Percentiles rank a stretch among this genome's conserved stretches.
phyloP scores from a whole-genome alignment of 2,888 invertebrate species.

The Cantharis flavilabris region DNA sequence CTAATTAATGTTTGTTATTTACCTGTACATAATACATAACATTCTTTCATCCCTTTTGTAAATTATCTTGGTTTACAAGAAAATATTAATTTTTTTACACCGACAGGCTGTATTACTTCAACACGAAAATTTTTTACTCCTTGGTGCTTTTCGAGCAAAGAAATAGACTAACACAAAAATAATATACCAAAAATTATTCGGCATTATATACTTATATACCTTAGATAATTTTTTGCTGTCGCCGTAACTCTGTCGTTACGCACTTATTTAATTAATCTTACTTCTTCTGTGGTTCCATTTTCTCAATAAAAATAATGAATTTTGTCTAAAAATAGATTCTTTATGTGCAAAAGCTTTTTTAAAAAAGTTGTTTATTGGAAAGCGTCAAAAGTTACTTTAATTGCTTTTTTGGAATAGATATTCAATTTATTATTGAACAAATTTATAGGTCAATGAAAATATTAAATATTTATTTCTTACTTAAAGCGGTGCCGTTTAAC shows the following conservation, averaged over 20 bases:
- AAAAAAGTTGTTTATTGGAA: not conserved
- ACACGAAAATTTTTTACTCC: not conserved
- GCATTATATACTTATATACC: not conserved
- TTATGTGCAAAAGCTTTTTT: not conserved
- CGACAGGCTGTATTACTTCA: not conserved
- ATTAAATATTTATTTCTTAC: not conserved
- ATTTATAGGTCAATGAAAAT: not conserved
- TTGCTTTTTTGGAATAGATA: not conserved
- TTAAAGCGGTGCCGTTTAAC: not conserved
- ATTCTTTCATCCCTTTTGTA: not conserved
- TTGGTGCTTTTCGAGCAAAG: not conserved
- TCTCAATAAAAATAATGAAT: constrained; percentile 10
- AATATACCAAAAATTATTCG: not conserved
- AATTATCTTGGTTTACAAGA: not conserved
- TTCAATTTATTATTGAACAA: not conserved
- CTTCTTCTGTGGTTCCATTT: constrained; percentile 9
- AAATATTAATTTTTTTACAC: not conserved
- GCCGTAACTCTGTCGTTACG: constrained; percentile 12
- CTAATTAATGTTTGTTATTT: not conserved
- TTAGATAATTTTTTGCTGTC: constrained; percentile 16
- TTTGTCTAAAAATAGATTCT: constrained; percentile 15
- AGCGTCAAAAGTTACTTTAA: not conserved
- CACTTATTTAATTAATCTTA: constrained; percentile 20
- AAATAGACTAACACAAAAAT: not conserved
- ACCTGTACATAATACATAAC: not conserved